A percentile compares a stretch with the other conserved stretches of the same genome.
phyloP scores from a whole-genome alignment of 2,888 invertebrate species.

The Megamerina dolium region DNA sequence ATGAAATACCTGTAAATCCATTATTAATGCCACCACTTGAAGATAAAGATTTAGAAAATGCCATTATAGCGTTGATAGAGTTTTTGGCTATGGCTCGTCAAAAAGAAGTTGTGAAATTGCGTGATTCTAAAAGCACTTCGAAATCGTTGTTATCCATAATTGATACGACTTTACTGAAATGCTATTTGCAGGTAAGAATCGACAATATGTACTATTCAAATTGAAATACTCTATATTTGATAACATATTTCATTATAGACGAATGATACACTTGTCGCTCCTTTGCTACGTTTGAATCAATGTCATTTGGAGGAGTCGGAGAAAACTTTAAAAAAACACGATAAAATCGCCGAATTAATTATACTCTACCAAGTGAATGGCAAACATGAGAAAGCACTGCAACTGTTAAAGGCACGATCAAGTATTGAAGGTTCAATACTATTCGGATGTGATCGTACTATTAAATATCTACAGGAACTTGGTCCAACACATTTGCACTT shows the following conservation, averaged over 20 bases:
- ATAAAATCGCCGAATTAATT: conserved; percentile 88
- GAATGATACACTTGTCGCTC: conserved; percentile 90
- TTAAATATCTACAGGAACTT: conserved; percentile 85
- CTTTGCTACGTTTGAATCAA: conserved; percentile 82
- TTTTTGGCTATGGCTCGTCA: conserved; percentile 77
- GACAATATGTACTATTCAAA: too few relatives aligned
- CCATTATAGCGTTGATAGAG: conserved; percentile 79
- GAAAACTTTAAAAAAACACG: conserved; percentile 74
- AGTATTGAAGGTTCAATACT: conserved; percentile 59
- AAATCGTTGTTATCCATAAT: conserved; percentile 74
- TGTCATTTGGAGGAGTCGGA: conserved; percentile 94
- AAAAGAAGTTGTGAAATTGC: conserved; percentile 42
- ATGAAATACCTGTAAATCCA: conserved; percentile 16
- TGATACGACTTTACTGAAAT: conserved; percentile 94
- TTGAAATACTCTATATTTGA: too few relatives aligned
- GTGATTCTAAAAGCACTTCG: conserved; percentile 39
- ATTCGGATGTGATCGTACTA: conserved; percentile 74
- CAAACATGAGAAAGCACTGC: conserved; percentile 85
- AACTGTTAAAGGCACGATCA: conserved; percentile 73
- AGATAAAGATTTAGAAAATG: conserved; percentile 81
- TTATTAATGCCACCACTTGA: conserved; percentile 53
- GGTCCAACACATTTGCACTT: conserved; percentile 75
- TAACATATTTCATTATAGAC: conserved; percentile 61
- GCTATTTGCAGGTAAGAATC: conserved; percentile 85
- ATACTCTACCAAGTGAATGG: conserved; percentile 93